phyloP scores from a whole-genome alignment of 2,888 invertebrate species.

The Aelia acuminata region DNA sequence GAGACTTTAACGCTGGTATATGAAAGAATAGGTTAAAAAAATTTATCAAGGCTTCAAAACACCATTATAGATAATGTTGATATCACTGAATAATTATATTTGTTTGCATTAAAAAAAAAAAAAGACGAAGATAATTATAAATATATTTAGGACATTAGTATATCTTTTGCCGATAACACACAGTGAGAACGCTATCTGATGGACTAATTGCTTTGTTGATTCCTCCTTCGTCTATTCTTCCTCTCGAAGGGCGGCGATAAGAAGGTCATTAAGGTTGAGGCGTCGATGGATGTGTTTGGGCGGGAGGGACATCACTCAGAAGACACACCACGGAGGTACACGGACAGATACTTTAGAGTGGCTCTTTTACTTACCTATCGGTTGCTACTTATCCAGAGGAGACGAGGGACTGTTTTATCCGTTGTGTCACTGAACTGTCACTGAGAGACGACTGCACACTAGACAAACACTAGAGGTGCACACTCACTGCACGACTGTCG shows the following conservation, averaged over 20 bases:
- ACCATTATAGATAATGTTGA: not conserved
- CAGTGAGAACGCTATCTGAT: slow-evolving; percentile 12
- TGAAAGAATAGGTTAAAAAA: not conserved
- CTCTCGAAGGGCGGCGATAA: not conserved
- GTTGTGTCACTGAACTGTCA: slow-evolving; percentile 44
- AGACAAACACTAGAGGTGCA: slow-evolving; percentile 34
- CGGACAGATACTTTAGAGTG: not conserved
- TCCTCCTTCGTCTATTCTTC: not conserved
- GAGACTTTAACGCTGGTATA: slow-evolving; percentile 11
- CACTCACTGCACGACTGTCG: slow-evolving; percentile 31
- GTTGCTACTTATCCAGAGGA: not conserved
- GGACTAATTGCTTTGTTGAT: slow-evolving; percentile 34
- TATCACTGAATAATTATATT: not conserved
- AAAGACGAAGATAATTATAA: not conserved
- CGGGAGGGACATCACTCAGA: slow-evolving; percentile 9
- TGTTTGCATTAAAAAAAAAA: not conserved
- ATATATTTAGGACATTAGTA: not conserved
- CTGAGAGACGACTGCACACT: slow-evolving; percentile 44
- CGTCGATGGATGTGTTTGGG: not conserved
- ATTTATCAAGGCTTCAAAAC: not conserved
- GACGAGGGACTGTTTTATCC: slow-evolving; percentile 4
- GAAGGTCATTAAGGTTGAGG: slow-evolving; percentile 22
- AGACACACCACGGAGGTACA: not conserved
- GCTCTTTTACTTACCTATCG: slow-evolving; percentile 9
- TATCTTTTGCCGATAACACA: not conserved